These are phyloP conservation scores for Diplolepis rosae DNA, from an alignment of 2,888 invertebrate genomes.

Conservation along the genomic window DNA sequence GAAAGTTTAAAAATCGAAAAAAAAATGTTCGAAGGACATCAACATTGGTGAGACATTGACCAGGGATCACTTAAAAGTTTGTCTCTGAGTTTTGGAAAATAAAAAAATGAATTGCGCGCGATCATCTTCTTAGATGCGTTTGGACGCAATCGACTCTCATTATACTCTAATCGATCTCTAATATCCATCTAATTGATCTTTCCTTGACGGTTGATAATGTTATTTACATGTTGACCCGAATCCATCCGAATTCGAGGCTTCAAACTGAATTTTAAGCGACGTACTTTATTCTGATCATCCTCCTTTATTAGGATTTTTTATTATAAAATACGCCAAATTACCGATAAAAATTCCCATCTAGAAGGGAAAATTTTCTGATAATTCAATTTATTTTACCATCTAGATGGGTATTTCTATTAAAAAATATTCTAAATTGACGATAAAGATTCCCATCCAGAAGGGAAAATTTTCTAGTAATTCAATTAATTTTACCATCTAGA, in stretches of 20 bases:
- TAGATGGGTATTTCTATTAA: too few relatives aligned
- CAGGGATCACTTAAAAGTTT: neutral
- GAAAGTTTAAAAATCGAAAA: constrained; percentile 1
- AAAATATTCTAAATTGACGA: too few relatives aligned
- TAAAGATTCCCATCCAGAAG: too few relatives aligned
- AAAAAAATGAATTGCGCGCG: constrained; percentile 8
- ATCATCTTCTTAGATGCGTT: neutral
- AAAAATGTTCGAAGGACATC: neutral
- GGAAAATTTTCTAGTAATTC: too few relatives aligned
- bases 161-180: neutral
- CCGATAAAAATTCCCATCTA: too few relatives aligned
- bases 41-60: neutral
- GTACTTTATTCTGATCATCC: neutral
- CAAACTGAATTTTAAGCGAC: too few relatives aligned
- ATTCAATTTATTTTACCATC: too few relatives aligned
- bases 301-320: neutral
- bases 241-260: too few relatives aligned
- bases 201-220: neutral
- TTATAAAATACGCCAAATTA: too few relatives aligned
- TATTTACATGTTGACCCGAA: constrained; percentile 6
- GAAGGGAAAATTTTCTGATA: too few relatives aligned
- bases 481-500: too few relatives aligned
- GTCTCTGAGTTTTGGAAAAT: neutral
- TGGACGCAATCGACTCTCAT: constrained; percentile 12
- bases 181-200: neutral